Conservation (phyloP, 2,888 invertebrate genomes). For the Leptothorax acervorum region DNA sequence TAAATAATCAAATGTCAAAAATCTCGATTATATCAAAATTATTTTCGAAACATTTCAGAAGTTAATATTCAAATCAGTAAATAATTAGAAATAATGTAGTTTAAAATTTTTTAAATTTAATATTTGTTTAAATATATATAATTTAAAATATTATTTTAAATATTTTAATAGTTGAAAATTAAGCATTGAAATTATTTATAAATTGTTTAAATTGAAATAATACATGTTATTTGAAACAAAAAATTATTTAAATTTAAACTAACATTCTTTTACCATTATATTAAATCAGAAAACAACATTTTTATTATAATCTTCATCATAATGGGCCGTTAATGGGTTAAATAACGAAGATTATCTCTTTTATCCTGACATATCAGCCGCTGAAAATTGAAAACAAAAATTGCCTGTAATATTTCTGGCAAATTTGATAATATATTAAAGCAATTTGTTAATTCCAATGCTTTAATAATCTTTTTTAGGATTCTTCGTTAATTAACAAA, state of each 20-base stretch:
- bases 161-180: neutral
- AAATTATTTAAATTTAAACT: neutral
- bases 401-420: neutral
- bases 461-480: neutral
- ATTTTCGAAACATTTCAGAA: neutral
- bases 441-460: constrained; percentile 6
- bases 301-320: neutral
- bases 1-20: neutral
- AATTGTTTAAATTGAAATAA: neutral
- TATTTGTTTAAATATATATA: neutral
- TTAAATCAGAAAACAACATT: constrained; percentile 15
- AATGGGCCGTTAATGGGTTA: constrained; percentile 34
- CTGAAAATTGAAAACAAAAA: constrained; percentile 33
- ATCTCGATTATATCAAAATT: neutral
- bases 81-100: neutral
- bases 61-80: neutral
- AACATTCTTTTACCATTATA: neutral
- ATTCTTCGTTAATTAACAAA: constrained; percentile 14
- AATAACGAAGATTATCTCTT: constrained; percentile 24
- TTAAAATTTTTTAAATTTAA: neutral
- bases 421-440: constrained; percentile 4
- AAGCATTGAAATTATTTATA: neutral
- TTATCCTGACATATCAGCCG: constrained; percentile 20
- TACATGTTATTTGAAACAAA: neutral
- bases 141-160: neutral